Evolutionary conservation across 2,797 vertebrate genomes (phyloP).

Genomic region (Acipenser transmontanus): DNA sequence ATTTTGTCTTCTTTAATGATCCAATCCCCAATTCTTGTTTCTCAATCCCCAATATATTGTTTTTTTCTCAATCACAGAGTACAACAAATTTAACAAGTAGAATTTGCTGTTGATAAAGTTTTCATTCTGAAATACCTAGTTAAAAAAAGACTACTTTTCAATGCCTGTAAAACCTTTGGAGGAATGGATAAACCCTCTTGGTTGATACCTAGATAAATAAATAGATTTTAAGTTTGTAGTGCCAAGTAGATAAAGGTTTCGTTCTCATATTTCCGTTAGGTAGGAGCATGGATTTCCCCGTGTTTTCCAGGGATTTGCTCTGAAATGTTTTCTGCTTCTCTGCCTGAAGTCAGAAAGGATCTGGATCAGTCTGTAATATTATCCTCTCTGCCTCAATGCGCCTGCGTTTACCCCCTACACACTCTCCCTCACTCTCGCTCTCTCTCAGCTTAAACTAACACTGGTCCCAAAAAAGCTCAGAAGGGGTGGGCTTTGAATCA

Average conservation of each 20-base stretch:
- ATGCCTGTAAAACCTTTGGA: constrained; percentile 20
- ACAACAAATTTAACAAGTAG: background rate
- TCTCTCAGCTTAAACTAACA: background rate
- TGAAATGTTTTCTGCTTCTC: constrained; percentile 48
- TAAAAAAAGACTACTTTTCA: constrained; percentile 25
- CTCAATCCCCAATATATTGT: constrained; percentile 5
- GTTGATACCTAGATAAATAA: constrained; percentile 24
- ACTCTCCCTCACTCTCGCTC: background rate
- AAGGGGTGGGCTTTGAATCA: constrained; percentile 23
- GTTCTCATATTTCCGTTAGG: constrained; percentile 12
- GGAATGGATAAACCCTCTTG: constrained; percentile 6
- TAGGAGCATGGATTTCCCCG: constrained; percentile 3
- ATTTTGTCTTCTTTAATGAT: constrained; percentile 25
- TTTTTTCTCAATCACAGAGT: background rate
- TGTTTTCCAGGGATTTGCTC: constrained; percentile 28
- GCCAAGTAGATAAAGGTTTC: background rate
- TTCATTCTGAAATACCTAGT: constrained; percentile 20
- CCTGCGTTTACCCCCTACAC: constrained; percentile 45
- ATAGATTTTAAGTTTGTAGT: constrained; percentile 8
- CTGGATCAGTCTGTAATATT: constrained; percentile 52
- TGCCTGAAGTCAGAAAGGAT: constrained; percentile 38
- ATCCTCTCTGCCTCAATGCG: constrained; percentile 57
- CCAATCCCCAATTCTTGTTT: constrained; percentile 20
- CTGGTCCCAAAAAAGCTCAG: background rate
- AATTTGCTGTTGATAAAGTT: background rate